phyloP scores from a whole-genome alignment of 2,113 vertebrate species.

The Glareola pratincola region DNA sequence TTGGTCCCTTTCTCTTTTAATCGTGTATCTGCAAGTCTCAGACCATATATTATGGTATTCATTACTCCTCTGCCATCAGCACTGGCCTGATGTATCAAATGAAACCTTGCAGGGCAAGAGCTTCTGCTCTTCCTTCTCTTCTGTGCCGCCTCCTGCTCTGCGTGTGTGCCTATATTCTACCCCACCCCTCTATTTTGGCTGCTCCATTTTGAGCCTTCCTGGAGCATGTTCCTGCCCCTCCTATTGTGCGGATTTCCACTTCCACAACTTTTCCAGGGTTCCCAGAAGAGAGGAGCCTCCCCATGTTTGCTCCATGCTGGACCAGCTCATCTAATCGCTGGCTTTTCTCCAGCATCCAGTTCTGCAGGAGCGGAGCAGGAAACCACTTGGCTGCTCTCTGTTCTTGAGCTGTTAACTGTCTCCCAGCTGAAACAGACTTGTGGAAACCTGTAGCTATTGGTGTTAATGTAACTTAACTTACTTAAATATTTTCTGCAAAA shows the following conservation, averaged over 20 bases:
- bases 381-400: background rate
- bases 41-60: background rate
- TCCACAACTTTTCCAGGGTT: background rate
- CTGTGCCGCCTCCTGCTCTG: too few relatives aligned
- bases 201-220: background rate
- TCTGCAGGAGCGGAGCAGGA: background rate
- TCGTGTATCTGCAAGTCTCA: background rate
- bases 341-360: background rate
- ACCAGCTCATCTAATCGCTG: background rate
- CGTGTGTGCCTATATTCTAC: background rate
- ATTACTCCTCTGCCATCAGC: background rate
- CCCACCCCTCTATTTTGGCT: background rate
- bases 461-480: background rate
- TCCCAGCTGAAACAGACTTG: background rate
- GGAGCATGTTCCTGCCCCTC: background rate
- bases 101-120: background rate
- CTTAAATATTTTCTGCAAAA: background rate
- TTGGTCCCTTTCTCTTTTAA: background rate
- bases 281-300: background rate
- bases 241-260: background rate
- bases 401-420: background rate
- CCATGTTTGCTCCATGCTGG: accelerated
- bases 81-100: background rate
- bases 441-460: background rate
- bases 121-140: background rate